These are phyloP conservation scores for Brachypodius melanocephalos DNA, from an alignment of 2,113 vertebrate species.

Conservation along the genomic window DNA sequence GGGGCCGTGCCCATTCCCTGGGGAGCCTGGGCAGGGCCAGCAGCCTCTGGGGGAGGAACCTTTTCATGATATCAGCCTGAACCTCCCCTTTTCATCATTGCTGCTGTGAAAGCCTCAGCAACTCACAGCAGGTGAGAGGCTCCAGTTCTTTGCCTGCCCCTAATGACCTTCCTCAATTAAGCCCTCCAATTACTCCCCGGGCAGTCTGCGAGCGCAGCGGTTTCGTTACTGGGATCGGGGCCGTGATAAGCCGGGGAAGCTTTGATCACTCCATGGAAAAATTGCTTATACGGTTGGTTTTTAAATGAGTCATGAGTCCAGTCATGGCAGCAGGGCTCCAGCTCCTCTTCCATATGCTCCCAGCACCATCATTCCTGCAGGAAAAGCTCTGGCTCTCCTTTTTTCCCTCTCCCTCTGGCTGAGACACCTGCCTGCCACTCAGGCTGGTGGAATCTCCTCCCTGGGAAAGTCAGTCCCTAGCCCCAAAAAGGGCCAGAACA, in stretches of 20 bases:
- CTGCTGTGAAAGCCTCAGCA: accelerated
- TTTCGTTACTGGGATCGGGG: neutral
- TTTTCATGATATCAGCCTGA: neutral
- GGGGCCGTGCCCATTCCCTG: neutral
- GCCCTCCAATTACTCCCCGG: neutral
- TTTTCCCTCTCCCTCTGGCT: neutral
- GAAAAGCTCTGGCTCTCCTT: neutral
- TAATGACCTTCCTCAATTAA: conserved; percentile 14
- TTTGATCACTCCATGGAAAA: neutral
- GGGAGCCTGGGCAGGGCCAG: neutral
- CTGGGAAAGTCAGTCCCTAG: neutral
- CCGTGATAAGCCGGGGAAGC: neutral
- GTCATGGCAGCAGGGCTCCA: neutral
- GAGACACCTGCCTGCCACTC: neutral
- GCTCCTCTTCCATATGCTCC: neutral
- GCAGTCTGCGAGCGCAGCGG: neutral
- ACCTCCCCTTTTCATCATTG: accelerated
- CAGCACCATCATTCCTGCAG: neutral
- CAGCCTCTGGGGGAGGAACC: neutral
- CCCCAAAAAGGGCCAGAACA: accelerated
- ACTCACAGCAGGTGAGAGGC: neutral
- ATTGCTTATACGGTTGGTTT: neutral
- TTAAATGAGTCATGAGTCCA: neutral
- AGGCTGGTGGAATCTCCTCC: accelerated
- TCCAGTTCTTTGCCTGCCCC: neutral